Evolutionary conservation across 2,797 vertebrate species (phyloP).

Genomic region (Betta splendens): DNA sequence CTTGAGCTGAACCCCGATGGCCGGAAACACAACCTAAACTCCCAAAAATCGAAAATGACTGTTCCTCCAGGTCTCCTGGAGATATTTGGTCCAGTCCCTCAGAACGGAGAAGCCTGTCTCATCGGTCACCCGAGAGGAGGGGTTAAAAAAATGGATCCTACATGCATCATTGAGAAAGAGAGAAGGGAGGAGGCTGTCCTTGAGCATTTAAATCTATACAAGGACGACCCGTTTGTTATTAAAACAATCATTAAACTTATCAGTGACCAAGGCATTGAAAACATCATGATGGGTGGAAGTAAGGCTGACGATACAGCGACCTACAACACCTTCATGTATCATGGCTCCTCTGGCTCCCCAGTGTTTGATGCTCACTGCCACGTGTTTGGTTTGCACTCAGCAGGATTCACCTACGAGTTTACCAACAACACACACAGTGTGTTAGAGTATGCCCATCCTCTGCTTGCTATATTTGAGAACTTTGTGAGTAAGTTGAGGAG

Average conservation of each 20-base stretch:
- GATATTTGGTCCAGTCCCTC: background rate
- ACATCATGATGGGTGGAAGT: background rate
- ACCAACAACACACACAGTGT: rapidly evolving
- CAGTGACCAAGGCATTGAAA: background rate
- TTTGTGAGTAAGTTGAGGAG: background rate
- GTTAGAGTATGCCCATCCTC: slow-evolving; percentile 1
- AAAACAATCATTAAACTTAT: rapidly evolving
- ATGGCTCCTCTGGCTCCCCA: slow-evolving; percentile 47
- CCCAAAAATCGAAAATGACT: rapidly evolving
- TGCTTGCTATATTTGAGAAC: background rate
- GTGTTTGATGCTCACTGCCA: slow-evolving; percentile 5
- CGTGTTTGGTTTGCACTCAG: slow-evolving; percentile 40
- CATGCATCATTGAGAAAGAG: slow-evolving; percentile 19
- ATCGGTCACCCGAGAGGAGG: slow-evolving; percentile 35
- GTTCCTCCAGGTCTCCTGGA: slow-evolving; percentile 42
- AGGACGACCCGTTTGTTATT: rapidly evolving
- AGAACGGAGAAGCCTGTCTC: slow-evolving; percentile 12
- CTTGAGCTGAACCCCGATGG: background rate
- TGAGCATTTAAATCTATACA: rapidly evolving
- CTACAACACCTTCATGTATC: slow-evolving; percentile 38
- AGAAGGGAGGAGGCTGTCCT: rapidly evolving
- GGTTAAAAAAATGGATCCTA: slow-evolving; percentile 38
- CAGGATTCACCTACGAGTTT: rapidly evolving
- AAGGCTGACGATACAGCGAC: background rate
- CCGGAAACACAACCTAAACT: rapidly evolving